phyloP scores from a whole-genome alignment of 2,888 invertebrate genomes.

The Salticus scenicus region DNA sequence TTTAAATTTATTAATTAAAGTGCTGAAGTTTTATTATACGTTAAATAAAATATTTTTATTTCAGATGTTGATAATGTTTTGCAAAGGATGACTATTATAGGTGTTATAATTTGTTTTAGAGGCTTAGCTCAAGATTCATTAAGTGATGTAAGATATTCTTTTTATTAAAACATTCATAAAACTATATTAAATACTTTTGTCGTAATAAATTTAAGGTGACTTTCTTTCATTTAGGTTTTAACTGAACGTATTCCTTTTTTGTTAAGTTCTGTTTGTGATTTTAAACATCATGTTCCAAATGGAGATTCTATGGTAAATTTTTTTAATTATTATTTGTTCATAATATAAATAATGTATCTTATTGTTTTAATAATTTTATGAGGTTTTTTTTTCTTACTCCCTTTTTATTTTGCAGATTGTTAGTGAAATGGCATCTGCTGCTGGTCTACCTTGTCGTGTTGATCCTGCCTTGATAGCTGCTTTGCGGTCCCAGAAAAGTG shows the following conservation, averaged over 20 bases:
- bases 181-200: background rate
- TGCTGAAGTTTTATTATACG: too few relatives aligned
- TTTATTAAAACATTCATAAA: too few relatives aligned
- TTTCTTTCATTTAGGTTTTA: constrained; percentile 77
- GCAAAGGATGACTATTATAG: constrained; percentile 97
- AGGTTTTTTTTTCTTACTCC: background rate
- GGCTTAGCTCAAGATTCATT: constrained; percentile 95
- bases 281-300: constrained; percentile 90
- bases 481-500: constrained; percentile 87
- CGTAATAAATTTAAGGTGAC: background rate
- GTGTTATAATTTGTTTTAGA: constrained; percentile 96
- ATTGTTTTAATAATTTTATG: background rate
- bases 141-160: constrained; percentile 82
- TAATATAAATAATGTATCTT: too few relatives aligned
- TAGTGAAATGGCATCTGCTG: constrained; percentile 97
- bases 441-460: constrained; percentile 93
- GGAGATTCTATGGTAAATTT: constrained; percentile 82
- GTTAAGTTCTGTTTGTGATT: constrained; percentile 94
- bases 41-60: constrained; percentile 66
- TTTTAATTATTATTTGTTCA: background rate
- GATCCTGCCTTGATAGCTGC: constrained; percentile 96
- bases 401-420: constrained; percentile 82
- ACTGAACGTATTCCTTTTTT: constrained; percentile 96
- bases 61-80: constrained; percentile 93
- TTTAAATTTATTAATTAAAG: too few relatives aligned